These are phyloP conservation scores for Xanthia togata DNA, from an alignment of 2,888 invertebrate genomes.

Conservation along the genomic window DNA sequence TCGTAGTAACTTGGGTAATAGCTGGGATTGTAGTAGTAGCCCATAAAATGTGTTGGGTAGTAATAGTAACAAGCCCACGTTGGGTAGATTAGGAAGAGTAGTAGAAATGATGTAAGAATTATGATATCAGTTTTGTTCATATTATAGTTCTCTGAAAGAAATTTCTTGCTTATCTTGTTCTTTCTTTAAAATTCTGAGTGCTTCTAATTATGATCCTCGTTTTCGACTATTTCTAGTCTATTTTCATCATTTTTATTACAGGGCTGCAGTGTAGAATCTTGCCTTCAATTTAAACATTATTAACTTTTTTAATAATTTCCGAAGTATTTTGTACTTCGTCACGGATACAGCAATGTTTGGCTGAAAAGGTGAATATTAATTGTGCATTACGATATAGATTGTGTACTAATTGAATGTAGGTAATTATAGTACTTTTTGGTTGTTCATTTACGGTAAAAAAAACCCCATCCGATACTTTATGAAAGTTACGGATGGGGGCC, in stretches of 20 bases:
- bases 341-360: neutral
- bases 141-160: neutral
- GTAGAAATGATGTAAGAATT: neutral
- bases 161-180: neutral
- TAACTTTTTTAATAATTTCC: neutral
- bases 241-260: neutral
- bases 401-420: neutral
- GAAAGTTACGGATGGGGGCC: neutral
- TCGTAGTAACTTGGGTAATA: slow-evolving; percentile 54
- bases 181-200: neutral
- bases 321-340: neutral
- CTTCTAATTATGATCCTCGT: neutral
- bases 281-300: neutral
- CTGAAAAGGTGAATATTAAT: slow-evolving; percentile 12
- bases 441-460: neutral
- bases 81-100: slow-evolving; percentile 17
- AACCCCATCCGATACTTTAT: too few relatives aligned
- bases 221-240: neutral
- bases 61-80: slow-evolving; percentile 33
- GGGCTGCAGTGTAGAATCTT: neutral
- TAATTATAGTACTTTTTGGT: too few relatives aligned
- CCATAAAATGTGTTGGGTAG: slow-evolving; percentile 55
- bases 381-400: neutral
- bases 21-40: slow-evolving; percentile 51
- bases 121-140: slow-evolving; percentile 13